Evolutionary conservation across 2,797 vertebrate genomes (phyloP).

Genomic region (Tokudaia muenninki): DNA sequence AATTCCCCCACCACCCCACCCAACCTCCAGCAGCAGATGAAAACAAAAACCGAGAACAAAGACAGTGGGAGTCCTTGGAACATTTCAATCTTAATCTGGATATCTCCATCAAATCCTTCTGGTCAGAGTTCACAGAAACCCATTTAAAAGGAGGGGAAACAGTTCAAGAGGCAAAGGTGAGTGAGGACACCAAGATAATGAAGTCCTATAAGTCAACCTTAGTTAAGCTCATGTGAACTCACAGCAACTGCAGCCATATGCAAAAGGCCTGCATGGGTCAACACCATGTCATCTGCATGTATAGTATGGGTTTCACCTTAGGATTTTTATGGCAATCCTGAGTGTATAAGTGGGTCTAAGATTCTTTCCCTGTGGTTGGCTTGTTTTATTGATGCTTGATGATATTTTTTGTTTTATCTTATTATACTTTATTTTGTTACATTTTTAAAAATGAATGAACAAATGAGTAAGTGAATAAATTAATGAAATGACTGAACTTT

Average conservation of each 20-base stretch:
- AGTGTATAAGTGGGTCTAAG: not conserved
- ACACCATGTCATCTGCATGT: not conserved
- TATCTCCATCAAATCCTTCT: not conserved
- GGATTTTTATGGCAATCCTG: too few species aligned
- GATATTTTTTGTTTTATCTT: not conserved
- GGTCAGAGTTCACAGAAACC: not conserved
- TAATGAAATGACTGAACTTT: not conserved
- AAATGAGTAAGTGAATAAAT: not conserved
- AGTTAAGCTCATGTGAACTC: not conserved
- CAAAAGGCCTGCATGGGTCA: too few species aligned
- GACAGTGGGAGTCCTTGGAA: not conserved
- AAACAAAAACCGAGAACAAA: not conserved
- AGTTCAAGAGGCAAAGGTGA: too few species aligned
- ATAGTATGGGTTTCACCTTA: too few species aligned
- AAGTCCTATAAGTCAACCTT: too few species aligned
- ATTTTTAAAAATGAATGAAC: not conserved
- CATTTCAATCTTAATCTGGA: not conserved
- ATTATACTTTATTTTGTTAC: not conserved
- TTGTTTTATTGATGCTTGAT: not conserved
- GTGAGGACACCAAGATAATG: not conserved
- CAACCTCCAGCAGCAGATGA: not conserved
- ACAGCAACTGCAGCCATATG: not conserved
- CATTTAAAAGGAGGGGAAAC: fast-evolving
- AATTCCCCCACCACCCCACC: too few species aligned
- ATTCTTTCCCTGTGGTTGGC: not conserved